phyloP scores from a whole-genome alignment of 2,888 invertebrate species.

The Coelopa pilipes region DNA sequence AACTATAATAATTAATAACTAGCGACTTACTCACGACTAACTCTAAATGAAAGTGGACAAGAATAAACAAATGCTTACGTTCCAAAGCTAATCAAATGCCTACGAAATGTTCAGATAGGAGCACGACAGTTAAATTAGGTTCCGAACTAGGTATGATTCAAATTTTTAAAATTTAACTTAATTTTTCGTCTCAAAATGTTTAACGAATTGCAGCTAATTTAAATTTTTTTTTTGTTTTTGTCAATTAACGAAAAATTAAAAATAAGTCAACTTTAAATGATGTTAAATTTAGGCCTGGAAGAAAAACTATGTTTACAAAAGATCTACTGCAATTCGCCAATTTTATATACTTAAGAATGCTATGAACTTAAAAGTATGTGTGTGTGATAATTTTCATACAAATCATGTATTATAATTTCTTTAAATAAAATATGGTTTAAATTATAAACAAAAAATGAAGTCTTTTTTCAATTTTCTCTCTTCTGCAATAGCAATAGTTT shows the following conservation, averaged over 20 bases:
- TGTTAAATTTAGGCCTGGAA: neutral
- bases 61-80: constrained; percentile 34
- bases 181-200: neutral
- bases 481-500: constrained; percentile 8
- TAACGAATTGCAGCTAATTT: neutral
- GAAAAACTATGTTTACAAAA: neutral
- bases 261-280: too few species aligned
- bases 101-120: neutral
- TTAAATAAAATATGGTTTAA: constrained; percentile 4
- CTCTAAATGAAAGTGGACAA: constrained; percentile 22
- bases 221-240: neutral
- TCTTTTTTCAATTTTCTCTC: constrained; percentile 36
- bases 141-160: neutral
- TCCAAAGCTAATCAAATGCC: constrained; percentile 8
- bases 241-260: neutral
- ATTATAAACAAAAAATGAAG: constrained; percentile 30
- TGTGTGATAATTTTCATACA: neutral
- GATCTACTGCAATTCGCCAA: neutral
- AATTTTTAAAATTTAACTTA: neutral
- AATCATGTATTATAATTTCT: neutral
- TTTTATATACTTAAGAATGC: neutral
- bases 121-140: neutral
- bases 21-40: neutral
- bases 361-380: neutral
- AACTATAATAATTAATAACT: neutral